Percentiles rank a stretch among this genome's conserved stretches.
These are phyloP conservation scores for Heliopora coerulea DNA, from an alignment of 92 coral and sea anemone species.

Conservation along the genomic window DNA sequence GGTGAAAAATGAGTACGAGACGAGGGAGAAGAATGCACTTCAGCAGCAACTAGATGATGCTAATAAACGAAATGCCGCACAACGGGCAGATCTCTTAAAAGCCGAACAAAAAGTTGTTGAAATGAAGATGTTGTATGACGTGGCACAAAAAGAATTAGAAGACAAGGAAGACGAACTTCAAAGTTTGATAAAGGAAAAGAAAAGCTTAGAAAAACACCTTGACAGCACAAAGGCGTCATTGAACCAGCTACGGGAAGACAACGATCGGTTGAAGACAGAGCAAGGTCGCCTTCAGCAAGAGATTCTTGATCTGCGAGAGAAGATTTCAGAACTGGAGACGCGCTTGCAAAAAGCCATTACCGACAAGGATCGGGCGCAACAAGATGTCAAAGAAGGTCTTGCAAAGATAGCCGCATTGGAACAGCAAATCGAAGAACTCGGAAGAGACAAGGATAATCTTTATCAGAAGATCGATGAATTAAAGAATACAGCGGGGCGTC, in stretches of 20 bases:
- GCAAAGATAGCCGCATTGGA: slow-evolving; percentile 63
- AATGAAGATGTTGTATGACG: slow-evolving; percentile 62
- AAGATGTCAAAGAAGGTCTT: slow-evolving; percentile 69
- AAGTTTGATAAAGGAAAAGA: slow-evolving; percentile 58
- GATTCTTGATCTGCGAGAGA: slow-evolving; percentile 64
- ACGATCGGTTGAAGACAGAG: slow-evolving; percentile 76
- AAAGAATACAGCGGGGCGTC: slow-evolving; percentile 57
- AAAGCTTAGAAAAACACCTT: slow-evolving; percentile 62
- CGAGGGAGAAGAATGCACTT: slow-evolving; percentile 61
- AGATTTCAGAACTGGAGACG: slow-evolving; percentile 69
- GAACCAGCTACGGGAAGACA: slow-evolving; percentile 73
- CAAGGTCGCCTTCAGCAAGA: slow-evolving; percentile 77
- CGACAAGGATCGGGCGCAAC: slow-evolving; percentile 70
- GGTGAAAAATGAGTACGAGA: slow-evolving; percentile 74
- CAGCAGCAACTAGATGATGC: slow-evolving; percentile 66
- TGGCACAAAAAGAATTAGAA: slow-evolving; percentile 69
- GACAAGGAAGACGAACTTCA: slow-evolving; percentile 80
- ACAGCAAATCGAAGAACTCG: slow-evolving; percentile 62
- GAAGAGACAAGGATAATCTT: slow-evolving; percentile 56
- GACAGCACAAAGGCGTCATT: slow-evolving; percentile 45
- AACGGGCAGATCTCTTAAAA: slow-evolving; percentile 64
- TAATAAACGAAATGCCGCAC: slow-evolving; percentile 52
- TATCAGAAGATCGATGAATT: slow-evolving; percentile 78
- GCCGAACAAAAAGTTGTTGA: slow-evolving; percentile 66
- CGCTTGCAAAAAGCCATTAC: slow-evolving; percentile 63